Conservation (phyloP, 2,888 invertebrate genomes). For the Mesorhabditis spiculigera region DNA sequence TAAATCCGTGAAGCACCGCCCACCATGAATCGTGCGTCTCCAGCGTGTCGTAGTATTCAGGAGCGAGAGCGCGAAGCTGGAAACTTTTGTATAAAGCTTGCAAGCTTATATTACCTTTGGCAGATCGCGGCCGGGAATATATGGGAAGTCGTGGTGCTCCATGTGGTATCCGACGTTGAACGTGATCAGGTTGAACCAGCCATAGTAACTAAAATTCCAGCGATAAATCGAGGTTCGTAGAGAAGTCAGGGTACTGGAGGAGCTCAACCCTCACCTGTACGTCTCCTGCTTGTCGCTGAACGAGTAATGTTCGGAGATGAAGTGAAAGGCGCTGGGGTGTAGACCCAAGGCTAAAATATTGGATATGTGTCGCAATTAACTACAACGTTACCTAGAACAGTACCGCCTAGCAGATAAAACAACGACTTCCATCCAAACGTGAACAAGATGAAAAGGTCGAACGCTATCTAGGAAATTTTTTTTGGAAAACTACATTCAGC, state of each 20-base stretch:
- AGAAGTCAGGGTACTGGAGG: not conserved
- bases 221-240: too few species aligned
- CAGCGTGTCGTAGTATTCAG: constrained; percentile 88
- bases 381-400: constrained; percentile 60
- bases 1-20: constrained; percentile 85
- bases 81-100: constrained; percentile 11
- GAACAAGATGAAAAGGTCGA: constrained; percentile 77
- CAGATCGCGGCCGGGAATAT: constrained; percentile 72
- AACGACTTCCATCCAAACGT: constrained; percentile 70
- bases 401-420: constrained; percentile 79
- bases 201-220: constrained; percentile 60
- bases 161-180: constrained; percentile 99
- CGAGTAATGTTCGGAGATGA: constrained; percentile 98
- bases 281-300: constrained; percentile 66
- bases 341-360: constrained; percentile 60
- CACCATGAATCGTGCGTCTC: constrained; percentile 83
- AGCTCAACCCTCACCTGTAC: constrained; percentile 68
- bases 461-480: constrained; percentile 68
- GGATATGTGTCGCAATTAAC: constrained; percentile 64
- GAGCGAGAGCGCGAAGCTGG: constrained; percentile 83
- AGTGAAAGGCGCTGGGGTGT: constrained; percentile 80
- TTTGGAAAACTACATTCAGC: not conserved
- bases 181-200: constrained; percentile 88
- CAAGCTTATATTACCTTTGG: constrained; percentile 74
- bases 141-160: constrained; percentile 93